Conservation (phyloP, 2,113 vertebrate genomes). For the Rattus norvegicus region DNA sequence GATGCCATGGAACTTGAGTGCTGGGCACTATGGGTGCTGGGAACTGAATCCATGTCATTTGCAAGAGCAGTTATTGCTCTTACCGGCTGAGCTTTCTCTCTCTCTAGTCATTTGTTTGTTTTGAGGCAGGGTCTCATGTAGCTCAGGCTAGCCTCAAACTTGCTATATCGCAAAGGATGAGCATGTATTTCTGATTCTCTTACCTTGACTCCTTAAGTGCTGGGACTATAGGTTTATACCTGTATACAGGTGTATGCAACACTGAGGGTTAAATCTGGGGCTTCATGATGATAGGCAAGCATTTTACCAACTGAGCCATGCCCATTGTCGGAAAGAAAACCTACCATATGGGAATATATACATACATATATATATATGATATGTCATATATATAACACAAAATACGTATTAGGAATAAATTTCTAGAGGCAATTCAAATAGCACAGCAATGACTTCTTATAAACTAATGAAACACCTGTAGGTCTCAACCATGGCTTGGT, state of each 20-base stretch:
- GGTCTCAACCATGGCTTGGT: not conserved
- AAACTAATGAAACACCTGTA: not conserved
- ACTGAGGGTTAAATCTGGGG: not conserved
- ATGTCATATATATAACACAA: too few species aligned
- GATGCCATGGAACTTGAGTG: not conserved
- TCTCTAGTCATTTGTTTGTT: not conserved
- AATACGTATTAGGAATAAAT: not conserved
- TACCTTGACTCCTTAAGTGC: not conserved
- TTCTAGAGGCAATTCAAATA: conserved; percentile 43
- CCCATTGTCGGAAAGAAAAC: not conserved
- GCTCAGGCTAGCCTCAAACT: not conserved
- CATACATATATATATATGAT: not conserved
- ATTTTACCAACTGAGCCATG: not conserved
- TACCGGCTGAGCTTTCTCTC: not conserved
- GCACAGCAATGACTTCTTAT: not conserved
- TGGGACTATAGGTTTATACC: not conserved
- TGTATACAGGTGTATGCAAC: not conserved
- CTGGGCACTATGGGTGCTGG: not conserved
- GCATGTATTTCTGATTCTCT: not conserved
- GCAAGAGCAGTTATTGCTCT: not conserved
- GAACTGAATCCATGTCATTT: not conserved
- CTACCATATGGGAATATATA: not conserved
- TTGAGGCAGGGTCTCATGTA: not conserved
- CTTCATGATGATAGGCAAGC: not conserved
- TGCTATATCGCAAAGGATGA: not conserved